Conservation (phyloP, 2,797 vertebrate genomes). For the Sebastes cheni region DNA sequence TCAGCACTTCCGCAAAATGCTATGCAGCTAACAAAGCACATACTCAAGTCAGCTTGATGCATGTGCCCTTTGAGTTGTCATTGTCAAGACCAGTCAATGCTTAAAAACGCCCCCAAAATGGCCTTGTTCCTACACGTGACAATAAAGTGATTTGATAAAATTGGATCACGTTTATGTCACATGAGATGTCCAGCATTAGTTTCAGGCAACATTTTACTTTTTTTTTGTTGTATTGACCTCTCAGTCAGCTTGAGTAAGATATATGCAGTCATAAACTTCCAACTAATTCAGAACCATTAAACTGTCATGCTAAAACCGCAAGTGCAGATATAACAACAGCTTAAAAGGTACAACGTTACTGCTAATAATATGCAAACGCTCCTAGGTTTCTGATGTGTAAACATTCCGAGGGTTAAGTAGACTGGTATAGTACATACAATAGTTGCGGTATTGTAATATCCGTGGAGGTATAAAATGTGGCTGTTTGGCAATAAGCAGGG, state of each 20-base stretch:
- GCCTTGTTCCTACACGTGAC: conserved; percentile 56
- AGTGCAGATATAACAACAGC: conserved; percentile 29
- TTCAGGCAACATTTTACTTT: conserved; percentile 52
- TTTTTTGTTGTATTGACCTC: conserved; percentile 15
- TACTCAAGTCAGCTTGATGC: conserved; percentile 71
- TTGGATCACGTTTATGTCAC: conserved; percentile 45
- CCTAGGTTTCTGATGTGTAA: conserved; percentile 62
- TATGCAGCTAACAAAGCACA: conserved; percentile 50
- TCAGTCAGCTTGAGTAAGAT: conserved; percentile 39
- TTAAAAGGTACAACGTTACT: conserved; percentile 12
- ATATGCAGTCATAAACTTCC: conserved; percentile 17
- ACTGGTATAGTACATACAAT: conserved; percentile 36
- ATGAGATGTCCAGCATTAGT: conserved; percentile 55
- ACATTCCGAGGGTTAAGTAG: conserved; percentile 63
- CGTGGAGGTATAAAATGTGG: conserved; percentile 68
- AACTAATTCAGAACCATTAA: conserved; percentile 1
- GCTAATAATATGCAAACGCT: conserved; percentile 28
- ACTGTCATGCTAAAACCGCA: conserved; percentile 23
- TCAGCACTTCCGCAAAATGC: conserved; percentile 29
- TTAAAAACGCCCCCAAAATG: conserved; percentile 38
- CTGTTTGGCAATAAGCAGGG: conserved; percentile 62
- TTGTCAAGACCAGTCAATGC: conserved; percentile 4
- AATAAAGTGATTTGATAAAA: conserved; percentile 41
- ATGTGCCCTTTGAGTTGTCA: conserved; percentile 33
- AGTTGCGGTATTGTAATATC: conserved; percentile 43